A percentile compares a stretch with the other conserved stretches of the same genome.
Conservation (phyloP, 2,888 invertebrate genomes). For the Conops quadrifasciatus region DNA sequence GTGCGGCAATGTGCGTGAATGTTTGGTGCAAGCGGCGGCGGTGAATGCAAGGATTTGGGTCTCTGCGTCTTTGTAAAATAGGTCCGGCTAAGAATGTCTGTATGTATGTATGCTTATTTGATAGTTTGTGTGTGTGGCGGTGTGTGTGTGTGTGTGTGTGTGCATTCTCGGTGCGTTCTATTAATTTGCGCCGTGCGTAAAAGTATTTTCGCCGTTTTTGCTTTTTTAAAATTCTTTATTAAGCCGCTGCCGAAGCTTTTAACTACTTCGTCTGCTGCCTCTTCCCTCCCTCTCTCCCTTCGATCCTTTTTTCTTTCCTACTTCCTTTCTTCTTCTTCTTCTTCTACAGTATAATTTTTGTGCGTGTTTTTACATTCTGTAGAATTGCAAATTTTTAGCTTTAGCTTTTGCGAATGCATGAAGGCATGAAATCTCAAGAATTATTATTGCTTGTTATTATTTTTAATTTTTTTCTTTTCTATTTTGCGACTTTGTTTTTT, state of each 20-base stretch:
- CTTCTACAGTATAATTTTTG: background rate
- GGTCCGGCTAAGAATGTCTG: background rate
- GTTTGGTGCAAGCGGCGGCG: constrained; percentile 34
- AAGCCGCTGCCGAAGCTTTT: background rate
- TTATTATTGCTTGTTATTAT: constrained; percentile 22
- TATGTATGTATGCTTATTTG: background rate
- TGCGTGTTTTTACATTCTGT: constrained; percentile 7
- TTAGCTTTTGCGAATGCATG: constrained; percentile 33
- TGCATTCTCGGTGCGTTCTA: constrained; percentile 34
- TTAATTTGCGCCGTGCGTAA: constrained; percentile 39
- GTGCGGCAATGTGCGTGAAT: constrained; percentile 23
- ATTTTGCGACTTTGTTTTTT: background rate
- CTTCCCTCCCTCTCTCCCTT: background rate
- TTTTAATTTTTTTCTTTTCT: constrained; percentile 15
- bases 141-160: constrained; percentile 19
- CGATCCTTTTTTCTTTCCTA: constrained; percentile 10
- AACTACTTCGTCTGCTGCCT: too few relatives aligned
- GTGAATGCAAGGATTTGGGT: constrained; percentile 29
- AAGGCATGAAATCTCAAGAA: constrained; percentile 37
- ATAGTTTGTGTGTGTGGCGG: constrained; percentile 15
- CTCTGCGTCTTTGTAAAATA: background rate
- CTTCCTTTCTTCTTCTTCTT: background rate
- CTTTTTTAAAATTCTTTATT: constrained; percentile 34
- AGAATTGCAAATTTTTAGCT: constrained; percentile 32
- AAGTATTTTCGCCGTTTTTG: constrained; percentile 30